Percentiles rank a stretch among this genome's conserved stretches.
phyloP scores from a whole-genome alignment of 2,888 invertebrate genomes.

The Acanthosepion pharaonis region DNA sequence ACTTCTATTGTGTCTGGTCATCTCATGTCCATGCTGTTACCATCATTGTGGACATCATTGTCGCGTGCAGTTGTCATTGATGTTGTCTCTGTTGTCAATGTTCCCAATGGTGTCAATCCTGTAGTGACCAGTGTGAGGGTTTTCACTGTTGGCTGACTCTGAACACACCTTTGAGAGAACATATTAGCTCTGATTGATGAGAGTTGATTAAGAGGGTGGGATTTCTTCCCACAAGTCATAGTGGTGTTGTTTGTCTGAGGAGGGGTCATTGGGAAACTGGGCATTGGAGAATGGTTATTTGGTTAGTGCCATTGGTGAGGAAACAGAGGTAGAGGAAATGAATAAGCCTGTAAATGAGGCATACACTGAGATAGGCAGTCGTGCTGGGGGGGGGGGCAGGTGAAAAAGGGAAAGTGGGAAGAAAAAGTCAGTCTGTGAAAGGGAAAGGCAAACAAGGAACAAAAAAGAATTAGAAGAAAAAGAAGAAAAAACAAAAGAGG shows the following conservation, averaged over 20 bases:
- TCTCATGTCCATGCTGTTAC: not conserved
- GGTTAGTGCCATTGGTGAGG: not conserved
- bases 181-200: not conserved
- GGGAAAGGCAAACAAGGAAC: too few relatives aligned
- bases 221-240: not conserved
- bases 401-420: not conserved
- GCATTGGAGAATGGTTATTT: not conserved
- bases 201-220: not conserved
- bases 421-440: not conserved
- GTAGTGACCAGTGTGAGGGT: not conserved
- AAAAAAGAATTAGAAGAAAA: not conserved
- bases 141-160: conserved; percentile 7
- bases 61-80: not conserved
- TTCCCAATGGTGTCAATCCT: not conserved
- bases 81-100: not conserved
- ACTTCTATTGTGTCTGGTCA: not conserved
- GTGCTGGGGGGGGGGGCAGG: not conserved
- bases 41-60: not conserved
- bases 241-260: not conserved
- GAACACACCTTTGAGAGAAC: not conserved
- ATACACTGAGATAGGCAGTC: too few relatives aligned
- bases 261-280: not conserved
- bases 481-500: not conserved
- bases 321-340: not conserved
- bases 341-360: too few relatives aligned